A percentile compares a stretch with the other conserved stretches of the same genome.
Conservation (phyloP, 2,797 vertebrate genomes). For the Sylvia borin region DNA sequence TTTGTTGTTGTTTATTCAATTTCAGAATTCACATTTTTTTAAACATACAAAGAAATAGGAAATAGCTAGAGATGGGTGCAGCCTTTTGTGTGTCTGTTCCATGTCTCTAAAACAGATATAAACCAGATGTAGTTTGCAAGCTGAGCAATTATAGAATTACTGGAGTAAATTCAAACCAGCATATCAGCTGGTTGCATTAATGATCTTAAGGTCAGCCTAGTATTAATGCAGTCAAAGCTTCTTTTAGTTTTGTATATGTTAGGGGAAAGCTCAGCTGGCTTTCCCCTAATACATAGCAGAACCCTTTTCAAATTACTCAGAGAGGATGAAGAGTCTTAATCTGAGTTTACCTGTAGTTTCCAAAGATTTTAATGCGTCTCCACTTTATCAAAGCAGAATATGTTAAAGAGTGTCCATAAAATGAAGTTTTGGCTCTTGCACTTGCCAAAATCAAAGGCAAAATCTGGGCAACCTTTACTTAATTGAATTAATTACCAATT, state of each 20-base stretch:
- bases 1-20: background rate
- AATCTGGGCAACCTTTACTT: background rate
- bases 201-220: background rate
- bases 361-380: background rate
- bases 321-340: background rate
- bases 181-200: background rate
- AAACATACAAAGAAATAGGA: background rate
- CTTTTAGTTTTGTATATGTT: background rate
- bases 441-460: background rate
- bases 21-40: background rate
- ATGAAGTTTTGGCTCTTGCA: background rate
- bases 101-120: background rate
- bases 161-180: background rate
- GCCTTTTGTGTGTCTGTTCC: background rate
- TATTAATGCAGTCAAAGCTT: background rate
- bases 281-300: background rate
- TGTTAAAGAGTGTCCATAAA: background rate
- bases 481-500: background rate
- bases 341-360: background rate
- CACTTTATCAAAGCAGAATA: background rate
- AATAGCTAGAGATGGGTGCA: background rate
- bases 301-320: background rate
- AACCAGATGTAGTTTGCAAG: background rate
- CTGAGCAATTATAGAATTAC: background rate
- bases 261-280: background rate